Conservation (phyloP, 2,888 invertebrate species). For the Dendrolimus houi region DNA sequence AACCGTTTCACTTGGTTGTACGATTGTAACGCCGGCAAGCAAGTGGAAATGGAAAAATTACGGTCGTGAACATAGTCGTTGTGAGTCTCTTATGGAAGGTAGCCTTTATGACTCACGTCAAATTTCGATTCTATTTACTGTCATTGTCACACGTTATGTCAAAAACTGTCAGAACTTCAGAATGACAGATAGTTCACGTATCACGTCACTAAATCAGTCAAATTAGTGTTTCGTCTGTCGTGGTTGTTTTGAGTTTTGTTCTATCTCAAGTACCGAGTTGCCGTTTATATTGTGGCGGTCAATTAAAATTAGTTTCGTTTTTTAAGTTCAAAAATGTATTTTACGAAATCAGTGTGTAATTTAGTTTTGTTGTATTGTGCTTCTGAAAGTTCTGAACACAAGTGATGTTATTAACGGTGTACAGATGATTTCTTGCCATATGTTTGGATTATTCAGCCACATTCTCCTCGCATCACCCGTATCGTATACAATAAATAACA, state of each 20-base stretch:
- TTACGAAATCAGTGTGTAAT: conserved; percentile 19
- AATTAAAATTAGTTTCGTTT: conserved; percentile 24
- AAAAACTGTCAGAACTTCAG: no score
- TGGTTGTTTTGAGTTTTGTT: conserved; percentile 41
- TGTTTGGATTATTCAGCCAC: conserved; percentile 50
- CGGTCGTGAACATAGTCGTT: no score
- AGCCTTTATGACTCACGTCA: no score
- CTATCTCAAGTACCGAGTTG: conserved; percentile 25
- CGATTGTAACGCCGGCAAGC: no score
- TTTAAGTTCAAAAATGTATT: conserved; percentile 24
- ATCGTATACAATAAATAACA: conserved; percentile 24
- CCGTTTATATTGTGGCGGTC: conserved; percentile 40
- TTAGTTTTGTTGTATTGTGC: conserved; percentile 27
- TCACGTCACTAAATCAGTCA: conserved; percentile 6
- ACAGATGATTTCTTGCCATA: conserved; percentile 68
- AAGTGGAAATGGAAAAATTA: no score
- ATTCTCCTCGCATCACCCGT: conserved; percentile 26
- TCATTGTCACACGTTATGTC: no score
- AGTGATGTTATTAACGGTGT: conserved; percentile 58
- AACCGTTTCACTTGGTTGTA: no score
- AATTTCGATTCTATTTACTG: no score
- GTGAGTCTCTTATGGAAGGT: no score
- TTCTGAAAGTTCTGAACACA: conserved; percentile 29
- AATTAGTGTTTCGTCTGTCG: conserved; percentile 25
- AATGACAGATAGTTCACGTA: no score